A percentile compares a stretch with the other conserved stretches of the same genome.
These are phyloP conservation scores for Erebia ligea DNA, from an alignment of 2,888 invertebrate species.

Conservation along the genomic window DNA sequence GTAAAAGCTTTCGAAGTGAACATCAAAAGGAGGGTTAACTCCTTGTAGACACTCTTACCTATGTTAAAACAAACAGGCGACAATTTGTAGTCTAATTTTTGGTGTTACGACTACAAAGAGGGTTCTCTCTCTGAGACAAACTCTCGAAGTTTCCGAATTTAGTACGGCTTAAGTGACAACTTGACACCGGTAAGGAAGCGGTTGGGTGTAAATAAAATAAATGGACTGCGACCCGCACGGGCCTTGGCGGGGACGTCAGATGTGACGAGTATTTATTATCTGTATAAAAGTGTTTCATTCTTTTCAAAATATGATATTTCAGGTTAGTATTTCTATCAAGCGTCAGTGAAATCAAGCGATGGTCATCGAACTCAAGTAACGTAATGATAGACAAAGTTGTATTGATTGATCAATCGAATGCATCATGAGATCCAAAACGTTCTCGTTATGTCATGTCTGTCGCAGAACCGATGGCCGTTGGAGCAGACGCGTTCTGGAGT, in stretches of 20 bases:
- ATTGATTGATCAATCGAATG: too few species aligned
- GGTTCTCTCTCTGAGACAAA: constrained; percentile 2
- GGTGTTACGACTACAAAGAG: not conserved
- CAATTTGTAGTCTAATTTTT: constrained; percentile 8
- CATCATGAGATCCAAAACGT: too few species aligned
- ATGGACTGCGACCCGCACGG: constrained; percentile 8
- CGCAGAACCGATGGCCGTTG: too few species aligned
- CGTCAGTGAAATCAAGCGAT: too few species aligned
- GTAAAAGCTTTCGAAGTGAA: too few species aligned
- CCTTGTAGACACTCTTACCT: not conserved
- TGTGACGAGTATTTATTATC: constrained; percentile 4
- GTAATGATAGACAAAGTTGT: too few species aligned
- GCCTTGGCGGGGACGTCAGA: not conserved
- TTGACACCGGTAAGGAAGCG: constrained; percentile 17
- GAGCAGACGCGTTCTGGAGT: too few species aligned
- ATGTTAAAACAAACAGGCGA: constrained; percentile 5
- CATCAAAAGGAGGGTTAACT: not conserved
- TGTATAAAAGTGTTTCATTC: not conserved
- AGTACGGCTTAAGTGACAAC: constrained; percentile 14
- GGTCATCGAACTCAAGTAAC: too few species aligned
- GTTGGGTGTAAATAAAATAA: constrained; percentile 14
- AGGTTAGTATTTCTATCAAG: too few species aligned
- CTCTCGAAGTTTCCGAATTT: constrained; percentile 14
- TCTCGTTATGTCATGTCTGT: too few species aligned
- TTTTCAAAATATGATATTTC: too few species aligned